Evolutionary conservation across 1,140 invertebrate species (phyloP), one percentile per base, ranked within the genome.

Genomic region (Caenorhabditis latens): DNA sequence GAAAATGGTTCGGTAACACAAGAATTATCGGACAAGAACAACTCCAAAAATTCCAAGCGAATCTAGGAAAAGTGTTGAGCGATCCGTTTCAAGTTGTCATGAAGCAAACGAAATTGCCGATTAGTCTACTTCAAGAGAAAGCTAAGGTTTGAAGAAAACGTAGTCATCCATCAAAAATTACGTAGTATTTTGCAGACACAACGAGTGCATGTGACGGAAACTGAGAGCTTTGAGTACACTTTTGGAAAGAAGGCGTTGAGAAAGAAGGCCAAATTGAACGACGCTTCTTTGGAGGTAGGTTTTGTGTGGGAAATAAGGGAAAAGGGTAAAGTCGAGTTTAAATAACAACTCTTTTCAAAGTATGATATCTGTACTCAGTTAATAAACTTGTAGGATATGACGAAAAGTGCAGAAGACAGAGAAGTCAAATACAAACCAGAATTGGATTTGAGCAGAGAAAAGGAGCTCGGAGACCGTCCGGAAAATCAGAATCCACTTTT

Each of bases 71-170:
- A 90, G 97, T 96, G 43, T 94, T 97, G 63, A 97, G 96, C 91
- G 97, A 99, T 94, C 98, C 98, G 0, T 99, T 99, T 93, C 96
- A 99, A 93, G 87, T 99, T 42, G 95, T 99, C 7, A 97, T 99
- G 96, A 97, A 96, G 93, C 96, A 97, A 16, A 97, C 98, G 1
- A 96, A 96, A 90, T 94, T 99, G 50, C 98, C 98, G 2, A 95
- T 99, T 24, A 97, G 97, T 1, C 94, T 99, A 46, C 94, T 99
- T 0, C 97, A 98, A 93, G 97, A 99, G 93, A 96, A 95, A 91
- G 95, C 96, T 1, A 98, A 97, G 90, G 94, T 94, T 63, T 16
- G 79, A 57, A 32, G 32, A 32, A 32, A 32, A 32, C 19, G 55
- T 11, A 4, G 75, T 75, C 79, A 57, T 42, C 19, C 42, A n/a